A percentile compares a stretch with the other conserved stretches of the same genome.
Conservation (phyloP, 2,113 vertebrate species). For the Trogon melanurus region DNA sequence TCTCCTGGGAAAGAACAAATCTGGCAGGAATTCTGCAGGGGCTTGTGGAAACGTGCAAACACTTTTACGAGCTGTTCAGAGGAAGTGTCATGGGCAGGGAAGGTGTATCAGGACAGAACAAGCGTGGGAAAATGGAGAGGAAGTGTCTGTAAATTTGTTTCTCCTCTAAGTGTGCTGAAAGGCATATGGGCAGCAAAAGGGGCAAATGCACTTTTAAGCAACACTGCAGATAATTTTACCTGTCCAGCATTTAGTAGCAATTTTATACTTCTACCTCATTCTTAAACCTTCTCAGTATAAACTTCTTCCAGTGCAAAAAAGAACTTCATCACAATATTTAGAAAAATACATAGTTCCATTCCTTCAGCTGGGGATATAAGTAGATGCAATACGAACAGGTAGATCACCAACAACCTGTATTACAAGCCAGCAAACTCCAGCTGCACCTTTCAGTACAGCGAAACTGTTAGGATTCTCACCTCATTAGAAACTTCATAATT, state of each 20-base stretch:
- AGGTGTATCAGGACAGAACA: neutral
- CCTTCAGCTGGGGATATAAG: neutral
- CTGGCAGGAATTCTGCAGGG: neutral
- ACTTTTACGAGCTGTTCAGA: neutral
- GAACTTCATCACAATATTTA: neutral
- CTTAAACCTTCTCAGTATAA: neutral
- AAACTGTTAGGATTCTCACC: neutral
- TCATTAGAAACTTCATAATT: neutral
- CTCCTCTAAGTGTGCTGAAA: constrained; percentile 40
- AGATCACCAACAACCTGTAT: neutral
- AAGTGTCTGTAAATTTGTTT: constrained; percentile 44
- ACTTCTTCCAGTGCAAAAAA: neutral
- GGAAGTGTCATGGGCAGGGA: neutral
- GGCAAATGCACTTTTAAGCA: constrained; percentile 46
- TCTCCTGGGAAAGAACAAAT: neutral
- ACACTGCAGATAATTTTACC: constrained; percentile 4
- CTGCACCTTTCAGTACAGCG: neutral
- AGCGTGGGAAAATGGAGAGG: fast-evolving
- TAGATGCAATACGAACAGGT: neutral
- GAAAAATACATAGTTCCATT: neutral
- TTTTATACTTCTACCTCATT: neutral
- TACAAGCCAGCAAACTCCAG: neutral
- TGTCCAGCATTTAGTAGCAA: neutral
- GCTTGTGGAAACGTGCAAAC: neutral
- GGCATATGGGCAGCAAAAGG: constrained; percentile 6